A percentile compares a stretch with the other conserved stretches of the same genome.
phyloP scores from a whole-genome alignment of 2,113 vertebrate species.

The Chamaea fasciata region DNA sequence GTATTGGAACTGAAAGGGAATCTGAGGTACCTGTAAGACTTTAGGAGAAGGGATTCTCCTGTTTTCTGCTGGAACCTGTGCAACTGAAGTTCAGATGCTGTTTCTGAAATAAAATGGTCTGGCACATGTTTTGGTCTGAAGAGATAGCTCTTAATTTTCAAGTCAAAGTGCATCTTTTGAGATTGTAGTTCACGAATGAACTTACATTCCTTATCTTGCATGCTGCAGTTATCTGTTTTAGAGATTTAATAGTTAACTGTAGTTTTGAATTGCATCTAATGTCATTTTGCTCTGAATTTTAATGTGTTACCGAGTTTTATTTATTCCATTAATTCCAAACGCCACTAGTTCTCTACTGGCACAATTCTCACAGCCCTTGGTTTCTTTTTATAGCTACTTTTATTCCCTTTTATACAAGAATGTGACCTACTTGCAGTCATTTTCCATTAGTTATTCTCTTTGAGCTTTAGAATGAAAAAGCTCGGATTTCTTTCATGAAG shows the following conservation, averaged over 20 bases:
- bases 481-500: not conserved
- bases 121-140: not conserved
- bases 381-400: constrained; percentile 39
- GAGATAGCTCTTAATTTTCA: not conserved
- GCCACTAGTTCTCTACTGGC: constrained; percentile 17
- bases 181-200: not conserved
- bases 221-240: not conserved
- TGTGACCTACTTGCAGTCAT: constrained; percentile 51
- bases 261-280: not conserved
- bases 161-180: not conserved
- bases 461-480: constrained; percentile 11
- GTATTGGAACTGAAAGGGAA: not conserved
- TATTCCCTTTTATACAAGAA: constrained; percentile 26
- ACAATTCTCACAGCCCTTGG: constrained; percentile 24
- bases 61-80: not conserved
- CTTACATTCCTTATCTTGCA: not conserved
- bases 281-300: constrained; percentile 25
- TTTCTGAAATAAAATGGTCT: not conserved
- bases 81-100: not conserved
- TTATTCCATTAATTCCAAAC: constrained; percentile 21
- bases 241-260: not conserved
- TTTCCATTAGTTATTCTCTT: constrained; percentile 37
- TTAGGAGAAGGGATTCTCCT: not conserved
- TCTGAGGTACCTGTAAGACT: not conserved
- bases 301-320: not conserved